Evolutionary conservation across 2,113 vertebrate genomes (phyloP), one percentile per base, ranked within the genome.

Genomic region (Lontra canadensis): DNA sequence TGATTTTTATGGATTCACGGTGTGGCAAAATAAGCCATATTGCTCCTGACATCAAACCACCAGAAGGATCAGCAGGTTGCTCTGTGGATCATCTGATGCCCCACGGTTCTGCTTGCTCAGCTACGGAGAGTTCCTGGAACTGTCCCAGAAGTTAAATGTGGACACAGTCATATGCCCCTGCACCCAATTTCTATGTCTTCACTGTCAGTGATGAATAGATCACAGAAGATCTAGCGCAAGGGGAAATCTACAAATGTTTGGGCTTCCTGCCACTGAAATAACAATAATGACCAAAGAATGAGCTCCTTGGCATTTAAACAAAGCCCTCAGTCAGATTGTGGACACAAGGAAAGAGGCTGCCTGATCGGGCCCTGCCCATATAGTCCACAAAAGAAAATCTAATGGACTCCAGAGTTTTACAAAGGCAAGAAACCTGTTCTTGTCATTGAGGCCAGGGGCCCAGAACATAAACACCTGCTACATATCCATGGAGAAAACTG

Each of bases 321-420:
- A 90, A 88, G 74, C 36, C 63, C 34, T 52, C 42, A 59, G 88
- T 92, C 71, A 95, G 90, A 74, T 78, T 15, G 65, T 59, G 52
- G 36, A 83, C 69, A 84, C 89, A 96, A 84, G 79, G 15, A 74
- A 96, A 91, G 71, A 96, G 39, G 59, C n/a, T 79, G 21, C 63
- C 25, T 57, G 15, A 61, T 7, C 7, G 44, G 83, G 59, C 74
- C 86, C 65, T 65, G 79, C 39, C 85, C 10, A 1, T 25, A 25
- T 23, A 14, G 25, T 52, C 20, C 88, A 95, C 65, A 81, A 65
- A 85, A 85, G 57, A 79, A 97, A 90, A 47, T 78, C n/a, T 21
- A 73, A 36, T 18, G 49, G 69, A 59, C 57, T 39, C 78, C 14
- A 81, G 81, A 63, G 55, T 73, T 91, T 97, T 21, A 49, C 67